Base-by-base conservation (phyloP, 2,113 vertebrate genomes). In the Proterorhinus semilunaris region DNA sequence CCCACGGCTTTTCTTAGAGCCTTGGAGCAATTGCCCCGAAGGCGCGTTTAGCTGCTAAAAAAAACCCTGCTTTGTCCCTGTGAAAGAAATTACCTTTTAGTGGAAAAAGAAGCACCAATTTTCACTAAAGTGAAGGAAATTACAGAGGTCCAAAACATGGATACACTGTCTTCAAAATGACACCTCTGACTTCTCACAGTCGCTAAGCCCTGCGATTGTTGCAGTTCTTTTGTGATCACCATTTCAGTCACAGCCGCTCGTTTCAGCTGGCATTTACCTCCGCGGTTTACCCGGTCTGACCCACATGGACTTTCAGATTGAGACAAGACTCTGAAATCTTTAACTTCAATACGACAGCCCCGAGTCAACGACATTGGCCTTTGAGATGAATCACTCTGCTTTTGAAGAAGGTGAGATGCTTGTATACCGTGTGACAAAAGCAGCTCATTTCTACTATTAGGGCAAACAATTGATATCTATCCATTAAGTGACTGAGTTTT, bases 191-290 rank as follows among this genome's bases (percentile, higher is more conserved):
- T 78, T 49, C 64, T 68, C 73, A 66, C 61, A n/a, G n/a, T n/a
- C n/a, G n/a, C n/a, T n/a, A n/a, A n/a, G n/a, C n/a, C 61, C 52
- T 68, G 46, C 66, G 67, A 82, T 53, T 44, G 3, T 57, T 58
- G 51, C 53, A 66, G 68, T 67, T 82, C 68, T 52, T 5, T 71
- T 71, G 66, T 53, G 52, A 68, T 79, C 63, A 68, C 66, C 72
- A 65, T 42, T 58, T 77, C 65, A 47, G 61, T 52, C 68, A 46
- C 65, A 81, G 79, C 62, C 53, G 64, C 36, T 74, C 55, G 76
- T 82, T 77, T 77, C 62, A 72, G 65, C 45, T 75, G 75, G 46
- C 62, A 53, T 78, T 75, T 62, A 65, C 52, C 49, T 77, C 16
- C 44, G 11, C 51, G 69, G 71, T 71, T 77, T 69, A 77, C 70